Conservation (phyloP, 2,113 vertebrate species). For the Panthera tigris region DNA sequence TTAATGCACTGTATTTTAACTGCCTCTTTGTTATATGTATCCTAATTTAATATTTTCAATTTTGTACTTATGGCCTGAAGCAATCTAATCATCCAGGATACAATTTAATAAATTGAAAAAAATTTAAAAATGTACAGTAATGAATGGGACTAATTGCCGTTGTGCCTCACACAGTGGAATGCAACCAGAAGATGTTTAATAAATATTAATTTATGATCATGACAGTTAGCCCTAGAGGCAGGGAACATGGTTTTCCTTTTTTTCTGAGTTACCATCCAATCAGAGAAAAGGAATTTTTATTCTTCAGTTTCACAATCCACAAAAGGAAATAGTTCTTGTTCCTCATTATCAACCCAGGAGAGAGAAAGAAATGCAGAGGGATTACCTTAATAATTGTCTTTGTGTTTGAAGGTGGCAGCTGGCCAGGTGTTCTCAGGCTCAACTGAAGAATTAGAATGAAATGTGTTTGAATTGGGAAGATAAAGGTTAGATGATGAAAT, state of each 20-base stretch:
- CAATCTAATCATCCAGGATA: constrained; percentile 47
- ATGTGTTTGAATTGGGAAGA: not conserved
- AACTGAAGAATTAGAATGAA: constrained; percentile 30
- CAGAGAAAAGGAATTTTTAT: constrained; percentile 33
- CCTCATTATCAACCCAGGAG: not conserved
- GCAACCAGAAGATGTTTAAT: constrained; percentile 21
- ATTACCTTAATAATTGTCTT: constrained; percentile 53
- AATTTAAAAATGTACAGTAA: not conserved
- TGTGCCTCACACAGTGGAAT: not conserved
- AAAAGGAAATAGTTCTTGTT: constrained; percentile 57
- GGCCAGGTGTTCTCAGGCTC: constrained; percentile 37
- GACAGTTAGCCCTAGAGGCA: constrained; percentile 49
- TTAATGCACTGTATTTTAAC: not conserved
- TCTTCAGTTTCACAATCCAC: constrained; percentile 39
- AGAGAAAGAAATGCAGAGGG: constrained; percentile 16
- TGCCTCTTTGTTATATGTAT: not conserved
- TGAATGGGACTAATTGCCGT: constrained; percentile 35
- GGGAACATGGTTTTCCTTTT: not conserved
- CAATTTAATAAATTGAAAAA: constrained; percentile 60
- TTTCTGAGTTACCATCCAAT: constrained; percentile 37
- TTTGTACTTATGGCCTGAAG: constrained; percentile 48
- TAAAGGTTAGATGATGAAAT: constrained; percentile 11
- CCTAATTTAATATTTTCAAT: constrained; percentile 51
- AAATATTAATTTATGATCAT: constrained; percentile 37
- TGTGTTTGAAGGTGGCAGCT: constrained; percentile 45